Base-by-base conservation (phyloP, 2,797 vertebrate species). In the Phataginus tetradactyla region DNA sequence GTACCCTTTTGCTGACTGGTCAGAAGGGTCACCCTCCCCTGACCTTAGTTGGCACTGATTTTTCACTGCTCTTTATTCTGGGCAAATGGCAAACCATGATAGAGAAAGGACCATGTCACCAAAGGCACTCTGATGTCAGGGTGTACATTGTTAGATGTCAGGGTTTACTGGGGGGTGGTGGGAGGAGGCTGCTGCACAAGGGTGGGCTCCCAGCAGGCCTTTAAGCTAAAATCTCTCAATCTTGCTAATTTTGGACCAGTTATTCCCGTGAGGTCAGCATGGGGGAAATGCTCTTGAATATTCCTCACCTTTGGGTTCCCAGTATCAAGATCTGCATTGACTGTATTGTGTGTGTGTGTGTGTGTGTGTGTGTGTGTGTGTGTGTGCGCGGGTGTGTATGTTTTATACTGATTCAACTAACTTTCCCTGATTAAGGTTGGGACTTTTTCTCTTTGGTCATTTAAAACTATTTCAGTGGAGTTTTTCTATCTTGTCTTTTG, bases 381-480 rank as follows among this genome's bases (percentile, higher is more conserved):
- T 91, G 94, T 81, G 88, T 59, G 64, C 92, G 20, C 87, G 55
- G n/a, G n/a, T 42, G 20, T 42, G 78, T 68, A 51, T 77, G 49
- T 91, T 92, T 92, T 92, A 95, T 53, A 79, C 87, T 75, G 90
- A 96, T 95, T 88, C 83, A 96, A 94, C 95, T 88, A 91, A 97
- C 88, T 97, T 95, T 97, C 96, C 96, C 94, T 96, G 78, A 94
- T 95, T 74, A 94, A 94, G 63, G 57, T 79, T 91, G 97, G 97
- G 96, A 91, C 92, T 97, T 97, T 97, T 96, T 85, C 64, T 78
- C 53, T 72, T 77, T 80, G 91, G 89, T 97, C 94, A 97, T 96
- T 93, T 97, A 83, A 96, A 75, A 93, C 87, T 78, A 11, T n/a
- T 86, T 86, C 34, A 74, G 84, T 95, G 90, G 77, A 95, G 90